Evolutionary conservation across 2,113 vertebrate species (phyloP), one percentile per base, ranked within the genome.

Genomic region (Natator depressus): DNA sequence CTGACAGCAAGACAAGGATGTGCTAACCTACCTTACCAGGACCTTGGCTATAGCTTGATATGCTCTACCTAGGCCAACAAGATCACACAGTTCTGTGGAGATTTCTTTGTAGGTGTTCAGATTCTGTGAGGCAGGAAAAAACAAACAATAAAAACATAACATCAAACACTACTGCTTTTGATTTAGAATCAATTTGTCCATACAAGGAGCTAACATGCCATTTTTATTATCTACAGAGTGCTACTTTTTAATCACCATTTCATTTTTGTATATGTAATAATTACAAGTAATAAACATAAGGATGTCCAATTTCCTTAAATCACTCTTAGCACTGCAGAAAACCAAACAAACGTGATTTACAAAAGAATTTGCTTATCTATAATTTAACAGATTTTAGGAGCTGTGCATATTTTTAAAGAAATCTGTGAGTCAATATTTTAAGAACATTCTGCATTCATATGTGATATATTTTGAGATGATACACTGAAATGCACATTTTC

Each of bases 1-100:
- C 94, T 97, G 98, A 98, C 98, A 98, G 96, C 91, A 94, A 97
- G 97, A 96, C 95, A 90, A 94, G 94, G 97, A 89, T 96, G 90
- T 75, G 93, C 92, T 96, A 96, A 96, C 98, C 94, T 98, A 98
- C 98, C 98, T 98, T 97, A 98, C 93, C 90, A 99, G 97, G 95
- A 98, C 98, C 94, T 97, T 95, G 93, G 98, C 96, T 50, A 96
- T 89, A 14, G 98, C 98, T 97, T 98, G 97, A 57, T 98, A 98
- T 87, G 98, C 98, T 98, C 95, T 98, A 79, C 97, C 97, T 57
- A 98, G 95, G 92, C 97, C 97, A 90, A 95, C 79, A 62, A 98
- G 97, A 94, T 99, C 98, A 62, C 75, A 42, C 53, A 98, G 92
- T 11, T 69, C 78, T 84, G 93, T 89, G 27, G 98, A 98, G 96